phyloP scores from a whole-genome alignment of 2,888 invertebrate species.

The Acrocyrtus sp. region DNA sequence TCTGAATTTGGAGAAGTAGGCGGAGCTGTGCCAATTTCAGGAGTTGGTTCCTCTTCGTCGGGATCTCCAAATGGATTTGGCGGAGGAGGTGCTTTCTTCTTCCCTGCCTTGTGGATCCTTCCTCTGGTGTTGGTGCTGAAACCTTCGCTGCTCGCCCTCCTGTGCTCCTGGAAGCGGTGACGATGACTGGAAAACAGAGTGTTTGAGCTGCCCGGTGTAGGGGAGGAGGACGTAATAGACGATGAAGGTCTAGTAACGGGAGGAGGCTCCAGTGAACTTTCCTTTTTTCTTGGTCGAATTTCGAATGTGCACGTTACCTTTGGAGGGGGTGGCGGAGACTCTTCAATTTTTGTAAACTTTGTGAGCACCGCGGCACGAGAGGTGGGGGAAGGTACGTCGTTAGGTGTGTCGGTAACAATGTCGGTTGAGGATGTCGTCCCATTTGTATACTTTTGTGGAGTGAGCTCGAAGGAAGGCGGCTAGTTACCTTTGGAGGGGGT shows the following conservation, averaged over 20 bases:
- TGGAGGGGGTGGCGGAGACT: constrained; percentile 9
- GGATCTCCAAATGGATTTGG: constrained; percentile 62
- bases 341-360: constrained; percentile 30
- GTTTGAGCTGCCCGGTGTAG: background rate
- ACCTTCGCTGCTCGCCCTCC: constrained; percentile 30
- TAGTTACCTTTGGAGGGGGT: no score
- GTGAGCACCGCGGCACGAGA: constrained; percentile 23
- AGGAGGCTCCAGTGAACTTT: constrained; percentile 26
- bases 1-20: background rate
- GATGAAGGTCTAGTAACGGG: constrained; percentile 6
- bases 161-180: constrained; percentile 22
- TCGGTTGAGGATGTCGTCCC: constrained; percentile 1
- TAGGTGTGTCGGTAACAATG: constrained; percentile 6
- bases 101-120: constrained; percentile 51
- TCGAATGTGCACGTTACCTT: constrained; percentile 13
- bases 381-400: constrained; percentile 25
- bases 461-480: constrained; percentile 2
- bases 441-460: constrained; percentile 1
- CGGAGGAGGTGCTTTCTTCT: constrained; percentile 60
- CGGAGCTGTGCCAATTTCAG: background rate
- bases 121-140: constrained; percentile 27
- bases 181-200: constrained; percentile 9
- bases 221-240: background rate
- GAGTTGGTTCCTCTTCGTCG: constrained; percentile 16
- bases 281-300: constrained; percentile 39